Percentiles rank a stretch among this genome's conserved stretches.
Conservation (phyloP, 2,888 invertebrate species). For the Apodemia hepburni region DNA sequence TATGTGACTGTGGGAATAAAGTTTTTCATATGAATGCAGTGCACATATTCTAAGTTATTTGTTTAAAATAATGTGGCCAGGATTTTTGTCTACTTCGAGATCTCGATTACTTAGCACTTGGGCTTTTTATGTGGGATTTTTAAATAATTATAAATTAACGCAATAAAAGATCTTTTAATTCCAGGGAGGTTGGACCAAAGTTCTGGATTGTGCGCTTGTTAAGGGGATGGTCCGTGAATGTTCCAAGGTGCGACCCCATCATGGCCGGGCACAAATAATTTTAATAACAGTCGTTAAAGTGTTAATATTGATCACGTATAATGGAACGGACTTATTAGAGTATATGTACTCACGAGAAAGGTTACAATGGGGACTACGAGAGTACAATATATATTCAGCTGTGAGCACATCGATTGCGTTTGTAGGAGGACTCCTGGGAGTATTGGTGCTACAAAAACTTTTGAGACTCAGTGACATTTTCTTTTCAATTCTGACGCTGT, state of each 20-base stretch:
- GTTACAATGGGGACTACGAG: constrained; percentile 81
- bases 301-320: neutral
- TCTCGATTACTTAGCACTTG: neutral
- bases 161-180: neutral
- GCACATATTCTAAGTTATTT: too few relatives aligned
- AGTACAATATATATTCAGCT: constrained; percentile 77
- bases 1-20: too few relatives aligned
- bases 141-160: neutral
- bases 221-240: neutral
- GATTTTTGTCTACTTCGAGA: neutral
- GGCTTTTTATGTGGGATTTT: neutral
- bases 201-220: neutral
- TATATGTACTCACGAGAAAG: constrained; percentile 80
- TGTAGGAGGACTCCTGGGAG: constrained; percentile 66
- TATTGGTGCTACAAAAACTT: constrained; percentile 50
- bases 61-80: too few relatives aligned
- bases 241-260: neutral
- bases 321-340: neutral
- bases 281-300: neutral
- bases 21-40: too few relatives aligned
- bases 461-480: constrained; percentile 49
- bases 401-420: constrained; percentile 61
- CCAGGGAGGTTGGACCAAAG: neutral
- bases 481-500: constrained; percentile 39
- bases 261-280: constrained; percentile 1